Conservation (phyloP, 37 sponge, comb jelly and placozoan species). For the Dysidea cf. avara region DNA sequence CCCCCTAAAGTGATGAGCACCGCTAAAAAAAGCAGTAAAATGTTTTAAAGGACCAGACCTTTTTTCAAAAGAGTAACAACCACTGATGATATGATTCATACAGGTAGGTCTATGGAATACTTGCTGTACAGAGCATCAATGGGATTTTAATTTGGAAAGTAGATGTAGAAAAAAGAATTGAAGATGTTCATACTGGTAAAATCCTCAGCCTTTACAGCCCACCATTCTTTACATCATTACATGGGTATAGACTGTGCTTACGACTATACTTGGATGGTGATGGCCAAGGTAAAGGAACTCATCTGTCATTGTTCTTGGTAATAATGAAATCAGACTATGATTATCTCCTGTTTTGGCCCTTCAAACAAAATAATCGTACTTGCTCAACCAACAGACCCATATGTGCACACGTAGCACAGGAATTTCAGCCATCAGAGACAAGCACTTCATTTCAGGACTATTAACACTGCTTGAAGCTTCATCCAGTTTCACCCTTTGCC, state of each 20-base stretch:
- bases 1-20: no score
- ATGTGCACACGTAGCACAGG: slow-evolving; percentile 42
- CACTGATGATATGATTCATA: no score
- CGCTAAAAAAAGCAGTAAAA: no score
- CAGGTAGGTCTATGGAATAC: no score
- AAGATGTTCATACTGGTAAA: slow-evolving; percentile 50
- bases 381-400: neutral
- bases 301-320: slow-evolving; percentile 57
- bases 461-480: slow-evolving; percentile 87
- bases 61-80: no score
- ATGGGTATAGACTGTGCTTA: slow-evolving; percentile 64
- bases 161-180: slow-evolving; percentile 12
- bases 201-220: slow-evolving; percentile 64
- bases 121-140: slow-evolving; percentile 40
- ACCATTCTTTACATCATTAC: slow-evolving; percentile 54
- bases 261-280: slow-evolving; percentile 62
- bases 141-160: slow-evolving; percentile 68
- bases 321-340: slow-evolving; percentile 69
- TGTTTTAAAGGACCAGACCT: no score
- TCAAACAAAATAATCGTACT: slow-evolving; percentile 20
- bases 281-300: slow-evolving; percentile 56
- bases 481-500: slow-evolving; percentile 63
- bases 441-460: slow-evolving; percentile 66
- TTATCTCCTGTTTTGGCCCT: slow-evolving; percentile 64
- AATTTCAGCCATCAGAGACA: slow-evolving; percentile 65